Conservation (phyloP, 2,888 invertebrate species). For the Rhogogaster chlorosoma region DNA sequence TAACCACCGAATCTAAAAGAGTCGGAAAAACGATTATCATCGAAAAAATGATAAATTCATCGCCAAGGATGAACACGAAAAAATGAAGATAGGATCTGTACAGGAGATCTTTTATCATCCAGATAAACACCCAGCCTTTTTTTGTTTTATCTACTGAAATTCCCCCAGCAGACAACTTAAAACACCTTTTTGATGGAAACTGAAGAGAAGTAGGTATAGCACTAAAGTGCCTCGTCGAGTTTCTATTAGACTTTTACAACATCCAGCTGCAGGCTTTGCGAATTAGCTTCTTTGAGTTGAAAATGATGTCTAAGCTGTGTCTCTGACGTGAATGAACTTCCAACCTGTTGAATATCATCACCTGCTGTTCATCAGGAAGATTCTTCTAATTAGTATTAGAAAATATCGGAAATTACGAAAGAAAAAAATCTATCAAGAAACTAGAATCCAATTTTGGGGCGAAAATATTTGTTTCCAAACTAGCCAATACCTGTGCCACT, state of each 20-base stretch:
- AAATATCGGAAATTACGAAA: neutral
- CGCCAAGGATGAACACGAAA: neutral
- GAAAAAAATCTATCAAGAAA: neutral
- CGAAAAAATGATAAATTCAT: neutral
- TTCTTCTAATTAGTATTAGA: neutral
- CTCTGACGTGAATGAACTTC: neutral
- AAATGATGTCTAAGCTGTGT: neutral
- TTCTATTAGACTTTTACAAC: neutral
- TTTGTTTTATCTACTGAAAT: neutral
- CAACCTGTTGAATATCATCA: neutral
- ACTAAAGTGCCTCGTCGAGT: neutral
- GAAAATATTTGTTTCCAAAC: neutral
- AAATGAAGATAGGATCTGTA: too few relatives aligned
- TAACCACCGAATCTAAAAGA: neutral
- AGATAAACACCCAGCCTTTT: neutral
- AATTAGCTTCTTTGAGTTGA: neutral
- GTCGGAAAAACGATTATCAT: neutral
- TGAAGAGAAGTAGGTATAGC: neutral
- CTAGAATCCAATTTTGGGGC: neutral
- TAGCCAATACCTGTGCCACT: neutral
- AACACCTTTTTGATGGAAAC: neutral
- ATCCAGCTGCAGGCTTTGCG: neutral
- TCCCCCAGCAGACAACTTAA: neutral
- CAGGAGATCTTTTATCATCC: neutral
- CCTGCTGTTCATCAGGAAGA: neutral